Evolutionary conservation across 2,888 invertebrate species (phyloP).

Genomic region (Anthophora plumipes): DNA sequence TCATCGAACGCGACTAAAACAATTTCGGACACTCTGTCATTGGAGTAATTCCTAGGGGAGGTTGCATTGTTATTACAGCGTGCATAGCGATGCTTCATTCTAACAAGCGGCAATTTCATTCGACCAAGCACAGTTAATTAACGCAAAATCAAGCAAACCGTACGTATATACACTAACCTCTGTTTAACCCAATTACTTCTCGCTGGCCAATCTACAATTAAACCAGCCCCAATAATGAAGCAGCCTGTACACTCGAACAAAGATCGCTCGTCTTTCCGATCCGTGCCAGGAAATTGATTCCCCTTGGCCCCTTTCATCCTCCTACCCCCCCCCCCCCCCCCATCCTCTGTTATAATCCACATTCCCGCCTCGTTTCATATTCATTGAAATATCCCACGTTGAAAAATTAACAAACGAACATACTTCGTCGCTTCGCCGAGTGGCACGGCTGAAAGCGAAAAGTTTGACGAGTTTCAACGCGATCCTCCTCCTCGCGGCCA

Average conservation of each 20-base stretch:
- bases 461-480: conserved; percentile 11
- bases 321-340: too few relatives aligned
- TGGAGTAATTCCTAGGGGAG: too few relatives aligned
- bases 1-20: too few relatives aligned
- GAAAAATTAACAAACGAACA: conserved; percentile 18
- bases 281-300: conserved; percentile 6
- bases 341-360: neutral
- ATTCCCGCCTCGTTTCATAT: neutral
- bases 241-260: neutral
- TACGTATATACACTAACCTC: neutral
- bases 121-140: conserved; percentile 3
- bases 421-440: neutral
- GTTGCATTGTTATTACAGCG: neutral
- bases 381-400: neutral
- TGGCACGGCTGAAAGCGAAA: neutral
- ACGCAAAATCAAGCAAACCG: neutral
- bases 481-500: neutral
- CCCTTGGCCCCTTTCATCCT: too few relatives aligned
- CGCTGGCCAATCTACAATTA: neutral
- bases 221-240: neutral
- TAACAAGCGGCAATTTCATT: neutral
- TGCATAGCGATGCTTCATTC: neutral
- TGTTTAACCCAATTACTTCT: neutral
- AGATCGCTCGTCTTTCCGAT: neutral
- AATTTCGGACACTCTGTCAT: too few relatives aligned